Percentiles rank a stretch among this genome's conserved stretches.
These are phyloP conservation scores for Proteles cristata DNA, from an alignment of 2,113 vertebrate species.

Conservation along the genomic window DNA sequence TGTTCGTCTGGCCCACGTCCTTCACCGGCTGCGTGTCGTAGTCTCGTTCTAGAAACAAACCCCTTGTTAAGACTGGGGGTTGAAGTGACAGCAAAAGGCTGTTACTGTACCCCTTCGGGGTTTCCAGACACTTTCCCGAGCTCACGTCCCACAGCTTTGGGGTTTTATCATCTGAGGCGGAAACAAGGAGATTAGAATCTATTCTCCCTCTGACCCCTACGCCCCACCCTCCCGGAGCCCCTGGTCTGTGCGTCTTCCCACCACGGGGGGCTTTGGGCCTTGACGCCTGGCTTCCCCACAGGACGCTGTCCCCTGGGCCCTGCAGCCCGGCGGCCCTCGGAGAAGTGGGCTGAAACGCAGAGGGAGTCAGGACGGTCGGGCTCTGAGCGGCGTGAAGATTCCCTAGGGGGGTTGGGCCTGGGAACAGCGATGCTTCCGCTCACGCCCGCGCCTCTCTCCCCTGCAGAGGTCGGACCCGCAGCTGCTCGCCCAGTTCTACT, in stretches of 20 bases:
- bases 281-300: accelerated
- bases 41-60: background rate
- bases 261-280: background rate
- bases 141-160: constrained; percentile 99
- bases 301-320: background rate
- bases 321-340: background rate
- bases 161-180: constrained; percentile 99
- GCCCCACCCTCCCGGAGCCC: background rate
- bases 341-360: background rate
- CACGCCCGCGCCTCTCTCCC: background rate
- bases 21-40: background rate
- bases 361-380: background rate
- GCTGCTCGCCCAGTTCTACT: constrained; percentile 98
- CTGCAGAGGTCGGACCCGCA: constrained; percentile 96
- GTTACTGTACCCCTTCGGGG: too few species aligned
- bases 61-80: background rate
- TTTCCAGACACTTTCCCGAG: constrained; percentile 83
- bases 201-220: background rate
- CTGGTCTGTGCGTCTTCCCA: background rate
- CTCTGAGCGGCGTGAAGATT: accelerated
- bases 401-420: background rate
- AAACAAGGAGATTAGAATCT: constrained; percentile 93
- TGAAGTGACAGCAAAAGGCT: too few species aligned
- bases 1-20: background rate
- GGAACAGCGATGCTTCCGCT: background rate